Evolutionary conservation across 23 tunicate genomes (phyloP).

Genomic region (Oikopleura vanhoeffeni): DNA sequence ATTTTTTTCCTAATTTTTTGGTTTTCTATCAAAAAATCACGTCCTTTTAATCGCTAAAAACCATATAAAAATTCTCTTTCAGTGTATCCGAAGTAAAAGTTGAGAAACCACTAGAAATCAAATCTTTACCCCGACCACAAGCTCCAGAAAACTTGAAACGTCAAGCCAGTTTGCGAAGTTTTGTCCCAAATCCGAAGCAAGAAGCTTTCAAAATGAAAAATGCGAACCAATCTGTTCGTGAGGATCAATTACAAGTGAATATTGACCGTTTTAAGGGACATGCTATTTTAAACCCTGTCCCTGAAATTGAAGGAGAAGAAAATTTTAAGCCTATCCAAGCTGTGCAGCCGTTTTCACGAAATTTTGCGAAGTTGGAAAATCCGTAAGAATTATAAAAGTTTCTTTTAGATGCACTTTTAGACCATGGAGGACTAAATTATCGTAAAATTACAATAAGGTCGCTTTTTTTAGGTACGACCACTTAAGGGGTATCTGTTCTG

Average conservation of each 20-base stretch:
- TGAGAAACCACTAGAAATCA: slow-evolving; percentile 3
- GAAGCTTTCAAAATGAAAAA: background rate
- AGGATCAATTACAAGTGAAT: background rate
- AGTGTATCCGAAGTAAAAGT: no score
- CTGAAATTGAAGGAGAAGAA: background rate
- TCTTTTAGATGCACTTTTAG: no score
- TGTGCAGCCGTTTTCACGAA: background rate
- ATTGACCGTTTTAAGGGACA: background rate
- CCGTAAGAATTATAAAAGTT: no score
- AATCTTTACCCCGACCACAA: slow-evolving; percentile 57
- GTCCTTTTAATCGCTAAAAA: no score
- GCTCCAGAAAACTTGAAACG: slow-evolving; percentile 70
- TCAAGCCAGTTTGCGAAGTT: slow-evolving; percentile 46
- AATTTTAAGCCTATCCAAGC: background rate
- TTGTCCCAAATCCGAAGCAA: background rate
- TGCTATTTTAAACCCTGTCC: background rate
- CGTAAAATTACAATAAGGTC: no score
- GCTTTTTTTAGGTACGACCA: no score
- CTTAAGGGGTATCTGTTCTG: no score
- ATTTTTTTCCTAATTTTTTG: no score
- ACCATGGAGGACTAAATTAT: no score
- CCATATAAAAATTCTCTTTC: no score
- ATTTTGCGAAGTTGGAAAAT: background rate
- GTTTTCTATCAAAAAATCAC: no score
- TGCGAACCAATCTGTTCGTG: background rate